These are phyloP conservation scores for Otis tarda DNA, from an alignment of 2,113 vertebrate genomes.

Conservation along the genomic window DNA sequence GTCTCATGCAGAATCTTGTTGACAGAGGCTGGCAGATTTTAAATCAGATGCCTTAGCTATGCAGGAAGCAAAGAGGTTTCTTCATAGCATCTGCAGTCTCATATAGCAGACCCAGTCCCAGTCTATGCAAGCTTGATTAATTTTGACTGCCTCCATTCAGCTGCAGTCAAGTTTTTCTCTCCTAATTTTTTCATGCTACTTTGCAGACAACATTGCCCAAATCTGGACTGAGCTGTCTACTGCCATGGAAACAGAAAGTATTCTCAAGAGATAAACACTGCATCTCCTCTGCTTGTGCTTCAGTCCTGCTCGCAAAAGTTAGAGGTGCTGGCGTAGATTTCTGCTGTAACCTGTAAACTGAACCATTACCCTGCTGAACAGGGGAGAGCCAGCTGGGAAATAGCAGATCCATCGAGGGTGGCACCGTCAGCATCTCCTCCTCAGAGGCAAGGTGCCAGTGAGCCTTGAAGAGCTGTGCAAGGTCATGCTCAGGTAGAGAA, in stretches of 20 bases:
- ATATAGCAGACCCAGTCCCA: background rate
- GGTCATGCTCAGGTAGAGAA: background rate
- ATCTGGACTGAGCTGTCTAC: conserved; percentile 68
- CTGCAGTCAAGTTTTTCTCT: conserved; percentile 35
- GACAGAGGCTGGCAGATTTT: background rate
- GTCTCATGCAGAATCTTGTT: background rate
- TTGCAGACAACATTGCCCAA: conserved; percentile 59
- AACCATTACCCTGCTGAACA: background rate
- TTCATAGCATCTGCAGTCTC: background rate
- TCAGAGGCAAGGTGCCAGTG: background rate
- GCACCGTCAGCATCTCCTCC: background rate
- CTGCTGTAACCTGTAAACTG: background rate
- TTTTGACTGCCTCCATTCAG: conserved; percentile 50
- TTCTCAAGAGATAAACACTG: conserved; percentile 57
- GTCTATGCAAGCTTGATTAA: conserved; percentile 18
- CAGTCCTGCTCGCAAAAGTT: background rate
- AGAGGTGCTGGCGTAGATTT: background rate
- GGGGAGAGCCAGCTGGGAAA: background rate
- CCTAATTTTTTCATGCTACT: conserved; percentile 37
- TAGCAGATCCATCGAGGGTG: background rate
- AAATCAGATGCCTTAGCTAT: background rate
- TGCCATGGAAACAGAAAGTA: conserved; percentile 73
- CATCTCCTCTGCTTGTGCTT: conserved; percentile 18
- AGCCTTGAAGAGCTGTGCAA: background rate
- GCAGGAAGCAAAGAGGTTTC: background rate